Conservation (phyloP, 2,888 invertebrate genomes). For the Thereva unica region DNA sequence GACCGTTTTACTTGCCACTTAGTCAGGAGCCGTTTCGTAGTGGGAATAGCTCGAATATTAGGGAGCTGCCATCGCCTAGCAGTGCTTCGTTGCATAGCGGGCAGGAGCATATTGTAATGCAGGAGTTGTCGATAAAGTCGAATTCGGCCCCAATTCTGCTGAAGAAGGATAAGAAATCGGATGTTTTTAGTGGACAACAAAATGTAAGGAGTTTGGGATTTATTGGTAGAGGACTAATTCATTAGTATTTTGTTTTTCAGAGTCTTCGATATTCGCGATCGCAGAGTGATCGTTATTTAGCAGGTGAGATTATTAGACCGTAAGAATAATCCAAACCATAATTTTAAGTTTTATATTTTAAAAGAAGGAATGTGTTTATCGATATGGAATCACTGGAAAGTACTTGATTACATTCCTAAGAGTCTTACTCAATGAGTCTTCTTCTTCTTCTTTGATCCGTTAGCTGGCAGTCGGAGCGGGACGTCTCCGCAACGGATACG, state of each 20-base stretch:
- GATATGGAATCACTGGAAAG: too few relatives aligned
- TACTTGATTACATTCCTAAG: too few relatives aligned
- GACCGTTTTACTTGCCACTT: constrained; percentile 53
- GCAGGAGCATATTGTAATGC: constrained; percentile 51
- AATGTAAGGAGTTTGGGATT: constrained; percentile 50
- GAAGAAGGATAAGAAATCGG: constrained; percentile 54
- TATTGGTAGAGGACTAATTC: constrained; percentile 22
- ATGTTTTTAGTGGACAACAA: constrained; percentile 55
- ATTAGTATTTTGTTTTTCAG: constrained; percentile 45
- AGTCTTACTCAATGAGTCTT: too few relatives aligned
- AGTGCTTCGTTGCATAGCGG: constrained; percentile 58
- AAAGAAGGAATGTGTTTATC: too few relatives aligned
- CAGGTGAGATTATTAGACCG: constrained; percentile 52
- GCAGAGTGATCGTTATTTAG: constrained; percentile 59
- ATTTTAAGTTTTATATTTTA: too few relatives aligned
- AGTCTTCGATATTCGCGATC: constrained; percentile 58
- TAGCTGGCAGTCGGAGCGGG: too few relatives aligned
- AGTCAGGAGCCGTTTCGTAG: constrained; percentile 56
- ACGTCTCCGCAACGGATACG: too few relatives aligned
- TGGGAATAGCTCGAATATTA: constrained; percentile 50
- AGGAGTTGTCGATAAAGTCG: constrained; percentile 57
- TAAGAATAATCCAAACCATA: too few relatives aligned
- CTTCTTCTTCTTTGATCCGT: too few relatives aligned
- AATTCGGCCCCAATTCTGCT: constrained; percentile 57
- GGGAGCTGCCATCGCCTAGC: constrained; percentile 57